Evolutionary conservation across 2,113 vertebrate genomes (phyloP), one percentile per base, ranked within the genome.

Genomic region (Odocoileus virginianus): DNA sequence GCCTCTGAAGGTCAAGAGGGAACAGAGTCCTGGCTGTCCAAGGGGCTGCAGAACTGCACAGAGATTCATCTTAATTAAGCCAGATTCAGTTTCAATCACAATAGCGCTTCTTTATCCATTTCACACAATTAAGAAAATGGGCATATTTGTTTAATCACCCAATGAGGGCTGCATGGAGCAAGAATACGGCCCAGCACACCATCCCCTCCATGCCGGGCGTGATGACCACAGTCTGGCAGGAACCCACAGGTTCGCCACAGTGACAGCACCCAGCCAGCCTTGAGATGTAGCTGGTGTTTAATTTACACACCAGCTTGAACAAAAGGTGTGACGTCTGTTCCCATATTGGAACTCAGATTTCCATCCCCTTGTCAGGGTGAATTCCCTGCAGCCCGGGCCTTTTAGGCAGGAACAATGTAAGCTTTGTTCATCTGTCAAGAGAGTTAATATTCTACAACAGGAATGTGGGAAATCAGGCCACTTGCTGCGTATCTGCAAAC

Each of bases 31-130:
- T 7, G 33, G 10, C n/a, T 1, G 17, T 19, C 76, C 0, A 0
- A 3, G 71, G 15, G 64, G n/a, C 7, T 2, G 61, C 1, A 6
- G n/a, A 21, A 36, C 33, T 13, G 36, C 28, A 6, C 21, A 1
- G 74, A 96, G 36, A 95, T 93, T 89, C 55, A 33, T 93, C 96
- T 93, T 91, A 85, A 94, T 97, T 96, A 93, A 45, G 78, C 25
- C 71, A 79, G 52, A 43, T 58, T 93, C 97, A 61, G 55, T 58
- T 96, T 92, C 71, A 23, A 64, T 96, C 71, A 92, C 82, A 88
- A 54, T 19, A 55, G 43, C 8, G 17, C 93, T 97, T 93, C 78
- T 85, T 94, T 86, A 87, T 50, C 82, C 83, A 47, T 55, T 81
- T 43, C 61, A 43, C 54, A 25, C 82, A 47, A 40, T 89, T 67